Conservation (phyloP, 2,113 vertebrate species). For the Columba janthina region DNA sequence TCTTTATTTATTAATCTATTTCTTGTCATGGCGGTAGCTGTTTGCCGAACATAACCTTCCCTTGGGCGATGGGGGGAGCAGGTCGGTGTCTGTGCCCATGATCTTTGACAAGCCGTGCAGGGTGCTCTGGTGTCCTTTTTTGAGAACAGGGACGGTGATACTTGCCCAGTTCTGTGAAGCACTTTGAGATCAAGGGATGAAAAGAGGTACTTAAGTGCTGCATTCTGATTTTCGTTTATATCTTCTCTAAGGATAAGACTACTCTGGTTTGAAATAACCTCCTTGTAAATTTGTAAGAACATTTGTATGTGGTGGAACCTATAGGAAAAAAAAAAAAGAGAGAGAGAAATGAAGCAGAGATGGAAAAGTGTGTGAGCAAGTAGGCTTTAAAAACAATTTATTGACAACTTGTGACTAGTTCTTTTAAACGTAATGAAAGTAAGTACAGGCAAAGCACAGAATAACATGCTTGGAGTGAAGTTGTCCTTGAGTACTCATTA, state of each 20-base stretch:
- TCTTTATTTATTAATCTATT: background rate
- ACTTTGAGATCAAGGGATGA: background rate
- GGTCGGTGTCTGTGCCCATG: background rate
- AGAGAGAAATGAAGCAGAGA: background rate
- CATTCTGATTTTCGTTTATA: background rate
- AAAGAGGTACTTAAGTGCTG: background rate
- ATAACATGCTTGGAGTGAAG: background rate
- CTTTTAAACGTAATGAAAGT: background rate
- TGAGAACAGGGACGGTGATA: background rate
- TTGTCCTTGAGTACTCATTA: background rate
- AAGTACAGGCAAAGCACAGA: background rate
- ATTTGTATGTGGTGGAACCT: background rate
- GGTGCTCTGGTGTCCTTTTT: background rate
- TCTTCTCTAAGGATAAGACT: background rate
- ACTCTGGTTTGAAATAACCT: background rate
- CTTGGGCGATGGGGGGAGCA: background rate
- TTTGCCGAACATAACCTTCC: background rate
- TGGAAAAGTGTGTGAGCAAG: background rate
- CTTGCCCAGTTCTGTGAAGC: background rate
- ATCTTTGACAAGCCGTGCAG: background rate
- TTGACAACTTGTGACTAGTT: background rate
- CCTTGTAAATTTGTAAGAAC: background rate
- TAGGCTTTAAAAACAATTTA: constrained; percentile 16
- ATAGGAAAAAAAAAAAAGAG: background rate
- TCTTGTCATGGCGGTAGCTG: background rate